phyloP scores from a whole-genome alignment of 2,888 invertebrate genomes.

The Seira sanloemensis region DNA sequence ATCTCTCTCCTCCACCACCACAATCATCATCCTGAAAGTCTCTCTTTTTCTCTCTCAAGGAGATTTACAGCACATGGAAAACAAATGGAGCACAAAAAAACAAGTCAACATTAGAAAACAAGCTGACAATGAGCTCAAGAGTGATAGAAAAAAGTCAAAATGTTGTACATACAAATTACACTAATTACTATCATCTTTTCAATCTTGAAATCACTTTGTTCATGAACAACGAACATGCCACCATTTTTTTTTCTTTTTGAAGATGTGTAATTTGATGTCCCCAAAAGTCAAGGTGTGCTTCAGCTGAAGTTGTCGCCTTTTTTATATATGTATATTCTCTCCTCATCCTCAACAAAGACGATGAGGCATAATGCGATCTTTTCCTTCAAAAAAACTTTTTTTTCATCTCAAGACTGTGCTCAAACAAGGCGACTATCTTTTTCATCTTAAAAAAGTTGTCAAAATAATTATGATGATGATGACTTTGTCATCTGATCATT shows the following conservation, averaged over 20 bases:
- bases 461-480: neutral
- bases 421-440: neutral
- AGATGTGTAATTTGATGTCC: neutral
- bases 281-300: neutral
- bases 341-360: too few species aligned
- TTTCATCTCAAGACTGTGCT: too few species aligned
- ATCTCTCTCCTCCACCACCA: neutral
- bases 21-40: neutral
- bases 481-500: neutral
- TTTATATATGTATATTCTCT: too few species aligned
- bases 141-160: slow-evolving; percentile 19
- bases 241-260: too few species aligned
- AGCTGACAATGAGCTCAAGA: slow-evolving; percentile 11
- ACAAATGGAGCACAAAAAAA: neutral
- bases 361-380: too few species aligned
- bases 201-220: neutral
- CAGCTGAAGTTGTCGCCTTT: neutral
- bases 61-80: neutral
- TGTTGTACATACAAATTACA: slow-evolving; percentile 39
- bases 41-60: too few species aligned
- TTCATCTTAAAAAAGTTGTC: neutral
- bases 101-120: neutral
- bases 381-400: too few species aligned
- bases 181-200: slow-evolving; percentile 31
- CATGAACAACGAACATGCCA: neutral